Conservation (phyloP, 2,113 vertebrate genomes). For the Benitochromis conjunctus region DNA sequence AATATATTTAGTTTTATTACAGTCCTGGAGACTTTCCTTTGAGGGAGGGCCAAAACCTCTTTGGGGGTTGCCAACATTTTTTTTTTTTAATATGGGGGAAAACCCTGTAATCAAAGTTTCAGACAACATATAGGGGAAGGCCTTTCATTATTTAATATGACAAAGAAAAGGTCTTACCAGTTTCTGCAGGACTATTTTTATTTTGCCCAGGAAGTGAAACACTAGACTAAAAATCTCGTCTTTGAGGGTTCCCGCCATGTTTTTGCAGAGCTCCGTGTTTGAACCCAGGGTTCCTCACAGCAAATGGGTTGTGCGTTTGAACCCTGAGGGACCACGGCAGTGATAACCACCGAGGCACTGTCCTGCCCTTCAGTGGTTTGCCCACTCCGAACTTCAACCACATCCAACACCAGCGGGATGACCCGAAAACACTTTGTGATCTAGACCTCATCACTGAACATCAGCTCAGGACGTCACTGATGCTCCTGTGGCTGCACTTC, state of each 20-base stretch:
- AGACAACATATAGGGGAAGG: accelerated
- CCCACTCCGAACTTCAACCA: background rate
- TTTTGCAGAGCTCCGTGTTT: background rate
- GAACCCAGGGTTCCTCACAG: background rate
- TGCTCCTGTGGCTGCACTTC: background rate
- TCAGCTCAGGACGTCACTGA: background rate
- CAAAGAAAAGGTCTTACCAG: background rate
- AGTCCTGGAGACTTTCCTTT: background rate
- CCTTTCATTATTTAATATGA: background rate
- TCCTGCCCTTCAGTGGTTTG: background rate
- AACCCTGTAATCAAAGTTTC: background rate
- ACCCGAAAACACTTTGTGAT: background rate
- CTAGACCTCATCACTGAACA: background rate
- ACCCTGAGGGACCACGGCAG: background rate
- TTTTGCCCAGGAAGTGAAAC: background rate
- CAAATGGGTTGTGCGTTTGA: background rate
- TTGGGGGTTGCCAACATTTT: background rate
- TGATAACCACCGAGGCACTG: background rate
- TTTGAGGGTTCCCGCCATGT: accelerated
- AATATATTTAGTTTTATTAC: accelerated
- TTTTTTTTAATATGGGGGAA: background rate
- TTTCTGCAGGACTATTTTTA: background rate
- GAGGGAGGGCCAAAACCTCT: background rate
- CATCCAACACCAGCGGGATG: background rate
- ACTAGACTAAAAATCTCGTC: background rate